A percentile compares a stretch with the other conserved stretches of the same genome.
These are phyloP conservation scores for Antidorcas marsupialis DNA, from an alignment of 2,113 vertebrate genomes.

Conservation along the genomic window DNA sequence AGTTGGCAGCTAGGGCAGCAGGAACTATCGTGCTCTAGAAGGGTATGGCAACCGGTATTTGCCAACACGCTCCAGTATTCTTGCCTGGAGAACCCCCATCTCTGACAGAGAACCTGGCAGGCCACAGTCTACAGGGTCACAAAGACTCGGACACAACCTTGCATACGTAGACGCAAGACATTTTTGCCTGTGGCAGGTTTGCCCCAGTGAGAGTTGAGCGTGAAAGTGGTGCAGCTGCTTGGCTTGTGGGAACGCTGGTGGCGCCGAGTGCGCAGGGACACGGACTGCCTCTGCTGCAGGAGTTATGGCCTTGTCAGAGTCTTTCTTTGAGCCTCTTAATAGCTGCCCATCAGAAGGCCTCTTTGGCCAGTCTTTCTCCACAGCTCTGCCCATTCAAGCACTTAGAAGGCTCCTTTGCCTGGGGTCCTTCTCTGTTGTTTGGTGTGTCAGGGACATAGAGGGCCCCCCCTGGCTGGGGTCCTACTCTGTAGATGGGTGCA, in stretches of 20 bases:
- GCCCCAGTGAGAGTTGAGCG: not conserved
- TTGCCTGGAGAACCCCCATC: not conserved
- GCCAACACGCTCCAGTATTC: not conserved
- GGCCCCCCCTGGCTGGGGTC: not conserved
- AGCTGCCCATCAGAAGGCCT: not conserved
- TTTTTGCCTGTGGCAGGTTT: not conserved
- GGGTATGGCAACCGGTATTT: not conserved
- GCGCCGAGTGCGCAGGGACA: not conserved
- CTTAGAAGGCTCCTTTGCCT: not conserved
- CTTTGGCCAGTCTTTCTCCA: not conserved
- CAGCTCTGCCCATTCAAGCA: not conserved
- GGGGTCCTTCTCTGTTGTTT: not conserved
- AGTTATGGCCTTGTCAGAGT: not conserved
- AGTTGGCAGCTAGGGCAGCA: not conserved
- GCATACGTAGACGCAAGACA: fast-evolving
- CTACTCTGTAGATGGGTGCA: not conserved
- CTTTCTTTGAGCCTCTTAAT: not conserved
- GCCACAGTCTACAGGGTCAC: not conserved
- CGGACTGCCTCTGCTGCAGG: not conserved
- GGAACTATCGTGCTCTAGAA: not conserved
- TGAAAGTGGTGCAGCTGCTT: not conserved
- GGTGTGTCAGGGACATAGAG: not conserved
- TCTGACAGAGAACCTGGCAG: not conserved
- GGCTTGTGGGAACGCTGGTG: not conserved
- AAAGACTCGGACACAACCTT: not conserved